Base-by-base conservation (phyloP, 2,797 vertebrate genomes). In the Leuciscus waleckii region DNA sequence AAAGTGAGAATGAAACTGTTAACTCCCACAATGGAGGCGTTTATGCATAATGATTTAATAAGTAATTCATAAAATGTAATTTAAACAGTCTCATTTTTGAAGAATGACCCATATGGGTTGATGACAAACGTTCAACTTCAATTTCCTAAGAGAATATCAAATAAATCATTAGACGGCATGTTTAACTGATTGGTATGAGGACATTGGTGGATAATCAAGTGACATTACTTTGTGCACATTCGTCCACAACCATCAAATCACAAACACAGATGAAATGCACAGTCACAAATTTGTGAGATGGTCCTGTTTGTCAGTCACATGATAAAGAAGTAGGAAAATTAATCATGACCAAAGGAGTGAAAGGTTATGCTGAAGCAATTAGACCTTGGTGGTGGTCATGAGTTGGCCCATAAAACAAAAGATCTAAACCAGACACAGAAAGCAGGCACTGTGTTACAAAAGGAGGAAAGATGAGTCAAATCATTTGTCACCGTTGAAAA, bases 251-350 rank as follows among this genome's bases (percentile, higher is more conserved):
- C 69, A 32, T 82, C 54, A 17, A 21, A 43, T 43, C n/a, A 82
- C 3, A 73, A 17, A 49, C 43, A 73, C 56, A 74, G 19, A 63
- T 65, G 41, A 83, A 54, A n/a, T 21, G 63, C 4, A 14, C n/a
- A 61, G 73, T 76, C 11, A 79, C 65, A 82, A 69, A 75, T 69
- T n/a, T 35, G 41, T 23, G 2, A 61, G 39, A 58, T 39, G 43
- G 88, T 86, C 88, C 87, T 90, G 90, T 91, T 93, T 91, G 89
- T 91, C 91, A 94, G 92, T 91, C 84, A 91, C 83, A 86, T 90
- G 84, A 90, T 90, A 69, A 85, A 90, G 70, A 41, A 85, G 79
- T 88, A 71, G 81, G 82, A 87, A 86, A 88, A 84, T 81, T 80
- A 88, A 87, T 88, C 81, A 88, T 86, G 89, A 87, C 85, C 37